phyloP scores from a whole-genome alignment of 1,140 invertebrate genomes.

The Neodiprion fabricii region DNA sequence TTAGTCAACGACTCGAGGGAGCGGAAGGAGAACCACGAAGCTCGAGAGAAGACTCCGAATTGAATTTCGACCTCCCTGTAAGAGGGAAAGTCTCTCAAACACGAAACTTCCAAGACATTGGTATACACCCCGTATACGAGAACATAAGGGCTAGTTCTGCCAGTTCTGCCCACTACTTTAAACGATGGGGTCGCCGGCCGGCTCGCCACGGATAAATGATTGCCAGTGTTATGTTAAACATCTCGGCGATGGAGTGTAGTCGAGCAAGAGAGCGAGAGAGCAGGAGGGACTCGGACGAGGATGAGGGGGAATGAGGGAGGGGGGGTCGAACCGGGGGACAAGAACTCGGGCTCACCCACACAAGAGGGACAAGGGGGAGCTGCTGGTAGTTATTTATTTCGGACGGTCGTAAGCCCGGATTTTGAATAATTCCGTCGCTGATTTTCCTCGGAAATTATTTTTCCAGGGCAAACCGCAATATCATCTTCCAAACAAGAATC shows the following conservation, averaged over 20 bases:
- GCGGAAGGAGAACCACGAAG: no score
- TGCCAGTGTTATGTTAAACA: slow-evolving; percentile 62
- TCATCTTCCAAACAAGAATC: no score
- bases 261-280: slow-evolving; percentile 29
- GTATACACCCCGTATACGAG: slow-evolving; percentile 35
- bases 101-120: neutral
- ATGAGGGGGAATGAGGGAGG: slow-evolving; percentile 47
- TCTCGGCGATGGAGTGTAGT: slow-evolving; percentile 30
- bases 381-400: slow-evolving; percentile 59
- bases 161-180: slow-evolving; percentile 55
- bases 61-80: neutral
- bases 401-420: slow-evolving; percentile 54
- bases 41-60: neutral
- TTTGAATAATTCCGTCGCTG: slow-evolving; percentile 56
- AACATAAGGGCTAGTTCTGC: slow-evolving; percentile 42
- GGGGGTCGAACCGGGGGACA: slow-evolving; percentile 16
- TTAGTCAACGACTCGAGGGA: no score
- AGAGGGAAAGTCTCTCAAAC: neutral
- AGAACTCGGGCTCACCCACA: slow-evolving; percentile 11
- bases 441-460: neutral
- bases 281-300: slow-evolving; percentile 22
- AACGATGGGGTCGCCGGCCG: slow-evolving; percentile 58
- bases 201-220: slow-evolving; percentile 60
- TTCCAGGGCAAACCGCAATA: neutral
- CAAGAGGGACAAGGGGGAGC: slow-evolving; percentile 36